Evolutionary conservation across 2,888 invertebrate genomes (phyloP).

Genomic region (Diogma glabrata): DNA sequence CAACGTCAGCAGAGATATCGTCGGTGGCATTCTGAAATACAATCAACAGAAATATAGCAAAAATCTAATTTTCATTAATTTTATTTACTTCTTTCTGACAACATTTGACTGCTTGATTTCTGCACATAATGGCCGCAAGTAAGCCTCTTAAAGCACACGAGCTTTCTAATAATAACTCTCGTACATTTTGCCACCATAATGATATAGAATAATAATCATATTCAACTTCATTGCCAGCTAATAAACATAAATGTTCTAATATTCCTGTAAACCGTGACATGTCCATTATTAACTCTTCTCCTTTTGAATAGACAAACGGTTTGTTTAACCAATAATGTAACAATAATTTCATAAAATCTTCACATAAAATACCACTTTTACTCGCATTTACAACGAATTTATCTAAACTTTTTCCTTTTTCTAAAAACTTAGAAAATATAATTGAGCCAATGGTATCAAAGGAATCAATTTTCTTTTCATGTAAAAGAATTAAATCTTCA

Average conservation of each 20-base stretch:
- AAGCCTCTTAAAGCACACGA: constrained; percentile 64
- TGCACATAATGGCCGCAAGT: constrained; percentile 72
- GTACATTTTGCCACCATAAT: constrained; percentile 71
- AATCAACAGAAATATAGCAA: background rate
- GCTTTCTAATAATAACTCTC: constrained; percentile 60
- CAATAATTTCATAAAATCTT: constrained; percentile 57
- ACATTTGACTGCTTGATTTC: constrained; percentile 49
- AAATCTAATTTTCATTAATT: no score
- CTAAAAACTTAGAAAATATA: constrained; percentile 28
- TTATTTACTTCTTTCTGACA: constrained; percentile 25
- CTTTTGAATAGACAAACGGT: constrained; percentile 36
- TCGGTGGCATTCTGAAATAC: constrained; percentile 29
- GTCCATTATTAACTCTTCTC: constrained; percentile 39
- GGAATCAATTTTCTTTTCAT: constrained; percentile 29
- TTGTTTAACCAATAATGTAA: constrained; percentile 60
- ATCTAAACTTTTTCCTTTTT: constrained; percentile 35
- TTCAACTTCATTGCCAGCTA: constrained; percentile 46
- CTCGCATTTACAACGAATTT: constrained; percentile 26
- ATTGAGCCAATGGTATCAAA: constrained; percentile 28
- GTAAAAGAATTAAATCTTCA: constrained; percentile 28
- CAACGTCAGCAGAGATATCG: constrained; percentile 38
- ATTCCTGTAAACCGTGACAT: constrained; percentile 57
- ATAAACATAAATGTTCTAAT: constrained; percentile 51
- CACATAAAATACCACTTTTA: constrained; percentile 32
- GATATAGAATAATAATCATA: constrained; percentile 60